phyloP scores from a whole-genome alignment of 2,888 invertebrate genomes.

The Apamea monoglypha region DNA sequence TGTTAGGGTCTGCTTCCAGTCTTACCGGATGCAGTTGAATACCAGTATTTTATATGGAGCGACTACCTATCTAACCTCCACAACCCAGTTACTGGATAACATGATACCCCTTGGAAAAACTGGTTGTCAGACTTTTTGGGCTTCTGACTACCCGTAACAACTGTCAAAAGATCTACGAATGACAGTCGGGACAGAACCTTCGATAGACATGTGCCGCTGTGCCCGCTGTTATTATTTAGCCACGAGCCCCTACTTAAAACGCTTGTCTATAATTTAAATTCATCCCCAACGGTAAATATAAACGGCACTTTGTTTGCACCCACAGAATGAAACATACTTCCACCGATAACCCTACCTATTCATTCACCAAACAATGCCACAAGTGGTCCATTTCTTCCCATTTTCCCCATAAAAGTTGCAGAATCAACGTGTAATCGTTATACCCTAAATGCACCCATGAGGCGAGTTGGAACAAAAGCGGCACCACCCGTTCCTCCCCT shows the following conservation, averaged over 20 bases:
- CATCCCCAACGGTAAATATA: background rate
- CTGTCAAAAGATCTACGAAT: no score
- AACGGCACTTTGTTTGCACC: constrained; percentile 10
- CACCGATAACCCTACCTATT: constrained; percentile 46
- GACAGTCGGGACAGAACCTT: no score
- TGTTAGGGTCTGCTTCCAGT: no score
- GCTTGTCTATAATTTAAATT: constrained; percentile 9
- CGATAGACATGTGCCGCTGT: no score
- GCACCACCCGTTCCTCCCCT: constrained; percentile 52
- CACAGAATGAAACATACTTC: constrained; percentile 28
- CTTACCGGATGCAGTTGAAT: no score
- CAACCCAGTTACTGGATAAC: no score
- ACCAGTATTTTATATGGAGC: no score
- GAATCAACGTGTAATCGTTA: constrained; percentile 61
- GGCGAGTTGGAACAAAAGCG: constrained; percentile 69
- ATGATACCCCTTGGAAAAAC: no score
- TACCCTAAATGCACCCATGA: constrained; percentile 74
- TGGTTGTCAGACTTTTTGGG: no score
- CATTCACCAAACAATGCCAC: constrained; percentile 55
- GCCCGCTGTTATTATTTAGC: no score
- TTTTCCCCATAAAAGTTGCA: constrained; percentile 62
- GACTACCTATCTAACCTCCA: no score
- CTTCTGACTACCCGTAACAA: no score
- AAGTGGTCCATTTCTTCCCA: constrained; percentile 59
- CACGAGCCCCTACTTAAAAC: background rate